Evolutionary conservation across 1,140 invertebrate species (phyloP), one percentile per base, ranked within the genome.

Genomic region (Drosophila parvula): DNA sequence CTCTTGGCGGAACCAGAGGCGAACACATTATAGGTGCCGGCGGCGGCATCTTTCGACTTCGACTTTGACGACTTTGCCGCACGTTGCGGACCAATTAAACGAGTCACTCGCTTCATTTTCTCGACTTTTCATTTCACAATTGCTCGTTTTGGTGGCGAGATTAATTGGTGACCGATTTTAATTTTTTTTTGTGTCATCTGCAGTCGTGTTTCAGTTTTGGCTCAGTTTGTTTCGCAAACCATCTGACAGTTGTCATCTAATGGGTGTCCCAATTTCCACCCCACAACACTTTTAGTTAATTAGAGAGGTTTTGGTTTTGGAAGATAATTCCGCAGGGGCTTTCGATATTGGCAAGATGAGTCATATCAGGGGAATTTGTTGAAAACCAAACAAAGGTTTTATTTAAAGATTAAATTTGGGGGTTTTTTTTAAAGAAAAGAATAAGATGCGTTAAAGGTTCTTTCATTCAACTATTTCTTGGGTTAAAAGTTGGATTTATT

Each of bases 81-180:
- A 16, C 59, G 64, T 36, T 62, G 71, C 43, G 74, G 74, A 62
- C 80, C 84, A 83, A 86, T 88, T 86, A 86, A 77, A 58, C 82
- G 83, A 74, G 71, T 77, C 82, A 86, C 76, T 86, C 77, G 82
- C 79, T 75, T 83, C 81, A 83, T 83, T 80, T 69, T 81, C 65
- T 45, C 40, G 59, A 77, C 57, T 74, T 79, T 56, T 74, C 57
- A 68, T 75, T 80, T 81, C 74, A 77, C 79, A 84, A 84, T 81
- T 69, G 67, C 61, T 59, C 64, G 60, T 43, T 64, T 79, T 70
- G 61, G 59, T 69, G 68, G 64, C 28, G 38, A 61, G 73, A 84
- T 85, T 78, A 85, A 81, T 78, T 84, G 78, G 83, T 56, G 78
- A 44, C 45, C 55, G 38, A 55, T 63, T 74, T 79, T 27, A 36